Conservation (phyloP, 2,113 vertebrate genomes). For the Odocoileus virginianus region DNA sequence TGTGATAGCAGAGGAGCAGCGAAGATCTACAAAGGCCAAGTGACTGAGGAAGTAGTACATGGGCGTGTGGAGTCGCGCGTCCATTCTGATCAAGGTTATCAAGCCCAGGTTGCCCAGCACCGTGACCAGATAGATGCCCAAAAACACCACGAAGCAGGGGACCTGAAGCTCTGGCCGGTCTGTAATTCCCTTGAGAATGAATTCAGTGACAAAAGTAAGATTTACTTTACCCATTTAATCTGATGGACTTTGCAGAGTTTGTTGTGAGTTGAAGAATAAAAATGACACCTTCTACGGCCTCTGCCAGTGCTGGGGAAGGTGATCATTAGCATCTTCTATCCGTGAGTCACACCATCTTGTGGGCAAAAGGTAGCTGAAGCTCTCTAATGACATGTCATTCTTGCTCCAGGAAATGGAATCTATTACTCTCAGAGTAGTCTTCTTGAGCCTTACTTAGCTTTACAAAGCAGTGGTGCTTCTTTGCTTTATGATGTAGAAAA, state of each 20-base stretch:
- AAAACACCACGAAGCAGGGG: conserved; percentile 46
- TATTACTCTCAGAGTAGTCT: not conserved
- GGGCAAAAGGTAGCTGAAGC: not conserved
- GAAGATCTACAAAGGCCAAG: conserved; percentile 69
- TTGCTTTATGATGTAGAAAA: not conserved
- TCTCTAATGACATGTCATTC: not conserved
- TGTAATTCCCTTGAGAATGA: conserved; percentile 72
- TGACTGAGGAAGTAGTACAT: conserved; percentile 71
- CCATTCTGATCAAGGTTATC: conserved; percentile 47
- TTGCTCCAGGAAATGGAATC: not conserved
- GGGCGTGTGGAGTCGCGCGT: conserved; percentile 52
- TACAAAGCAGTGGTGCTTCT: not conserved
- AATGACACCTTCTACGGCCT: not conserved
- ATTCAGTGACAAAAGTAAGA: conserved; percentile 34
- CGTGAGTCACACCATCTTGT: not conserved
- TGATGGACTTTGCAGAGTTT: not conserved
- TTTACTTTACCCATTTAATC: conserved; percentile 53
- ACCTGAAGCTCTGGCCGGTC: conserved; percentile 42
- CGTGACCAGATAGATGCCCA: conserved; percentile 29
- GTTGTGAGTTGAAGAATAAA: not conserved
- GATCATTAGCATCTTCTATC: rapidly evolving
- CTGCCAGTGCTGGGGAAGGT: not conserved
- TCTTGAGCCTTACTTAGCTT: not conserved
- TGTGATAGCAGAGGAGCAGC: conserved; percentile 62
- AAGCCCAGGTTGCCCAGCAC: conserved; percentile 60